Conservation (phyloP, 2,113 vertebrate species). For the Rhinolophus ferrumequinum region DNA sequence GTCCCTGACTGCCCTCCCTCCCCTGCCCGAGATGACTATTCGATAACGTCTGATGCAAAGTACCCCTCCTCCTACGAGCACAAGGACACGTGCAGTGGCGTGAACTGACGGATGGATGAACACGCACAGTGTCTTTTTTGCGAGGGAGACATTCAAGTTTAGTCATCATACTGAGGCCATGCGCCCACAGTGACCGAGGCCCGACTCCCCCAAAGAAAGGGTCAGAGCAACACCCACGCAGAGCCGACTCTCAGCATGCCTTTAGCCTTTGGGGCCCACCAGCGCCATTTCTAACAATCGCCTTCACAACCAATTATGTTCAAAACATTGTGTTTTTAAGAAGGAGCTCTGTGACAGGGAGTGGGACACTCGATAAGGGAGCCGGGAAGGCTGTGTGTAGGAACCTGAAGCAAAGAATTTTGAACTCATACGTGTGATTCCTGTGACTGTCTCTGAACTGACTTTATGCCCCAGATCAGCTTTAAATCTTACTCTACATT, state of each 20-base stretch:
- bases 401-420: not conserved
- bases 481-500: constrained; percentile 26
- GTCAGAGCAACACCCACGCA: not conserved
- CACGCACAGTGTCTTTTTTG: not conserved
- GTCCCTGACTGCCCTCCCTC: not conserved
- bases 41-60: constrained; percentile 56
- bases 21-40: not conserved
- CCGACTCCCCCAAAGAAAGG: not conserved
- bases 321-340: not conserved
- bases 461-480: not conserved
- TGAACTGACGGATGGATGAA: not conserved
- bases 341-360: not conserved
- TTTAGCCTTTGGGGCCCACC: not conserved
- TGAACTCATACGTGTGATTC: constrained; percentile 22
- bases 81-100: not conserved
- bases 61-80: not conserved
- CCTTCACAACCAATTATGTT: not conserved
- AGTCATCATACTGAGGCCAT: not conserved
- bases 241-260: not conserved
- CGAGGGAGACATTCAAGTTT: constrained; percentile 17
- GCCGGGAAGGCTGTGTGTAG: not conserved
- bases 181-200: not conserved
- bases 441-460: not conserved
- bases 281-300: not conserved
- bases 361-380: not conserved